A percentile compares a stretch with the other conserved stretches of the same genome.
These are phyloP conservation scores for Sarcoramphus papa DNA, from an alignment of 2,797 vertebrate genomes.

Conservation along the genomic window DNA sequence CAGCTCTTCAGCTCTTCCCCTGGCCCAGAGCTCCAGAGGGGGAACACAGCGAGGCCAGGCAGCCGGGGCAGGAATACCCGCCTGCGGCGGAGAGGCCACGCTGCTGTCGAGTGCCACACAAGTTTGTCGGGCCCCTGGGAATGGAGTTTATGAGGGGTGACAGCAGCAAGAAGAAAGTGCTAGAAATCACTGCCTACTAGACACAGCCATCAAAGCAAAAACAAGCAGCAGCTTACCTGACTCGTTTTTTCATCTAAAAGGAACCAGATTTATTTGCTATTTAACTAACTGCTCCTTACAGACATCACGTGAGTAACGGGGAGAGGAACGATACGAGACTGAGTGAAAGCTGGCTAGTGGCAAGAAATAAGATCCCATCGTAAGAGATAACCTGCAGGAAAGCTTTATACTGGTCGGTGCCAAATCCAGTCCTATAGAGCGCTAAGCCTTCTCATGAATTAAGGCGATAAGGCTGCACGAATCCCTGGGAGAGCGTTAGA, in stretches of 20 bases:
- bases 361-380: not conserved
- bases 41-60: fast-evolving
- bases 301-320: not conserved
- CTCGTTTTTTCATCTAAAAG: not conserved
- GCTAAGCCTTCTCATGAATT: not conserved
- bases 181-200: constrained; percentile 34
- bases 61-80: not conserved
- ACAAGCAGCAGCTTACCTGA: not conserved
- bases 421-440: not conserved
- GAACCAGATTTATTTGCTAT: constrained; percentile 1
- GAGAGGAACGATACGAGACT: not conserved
- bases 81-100: fast-evolving
- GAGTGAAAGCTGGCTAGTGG: not conserved
- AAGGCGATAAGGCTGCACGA: not conserved
- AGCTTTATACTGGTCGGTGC: not conserved
- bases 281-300: constrained; percentile 4
- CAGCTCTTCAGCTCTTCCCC: not conserved
- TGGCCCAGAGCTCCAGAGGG: not conserved
- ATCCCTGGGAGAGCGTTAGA: not conserved
- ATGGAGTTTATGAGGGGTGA: not conserved
- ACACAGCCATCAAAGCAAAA: constrained; percentile 4
- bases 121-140: not conserved
- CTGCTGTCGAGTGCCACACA: not conserved
- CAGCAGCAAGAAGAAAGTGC: not conserved
- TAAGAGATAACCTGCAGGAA: not conserved